These are phyloP conservation scores for Drosophila yakuba DNA, from an alignment of 1,140 invertebrate species.

Conservation along the genomic window DNA sequence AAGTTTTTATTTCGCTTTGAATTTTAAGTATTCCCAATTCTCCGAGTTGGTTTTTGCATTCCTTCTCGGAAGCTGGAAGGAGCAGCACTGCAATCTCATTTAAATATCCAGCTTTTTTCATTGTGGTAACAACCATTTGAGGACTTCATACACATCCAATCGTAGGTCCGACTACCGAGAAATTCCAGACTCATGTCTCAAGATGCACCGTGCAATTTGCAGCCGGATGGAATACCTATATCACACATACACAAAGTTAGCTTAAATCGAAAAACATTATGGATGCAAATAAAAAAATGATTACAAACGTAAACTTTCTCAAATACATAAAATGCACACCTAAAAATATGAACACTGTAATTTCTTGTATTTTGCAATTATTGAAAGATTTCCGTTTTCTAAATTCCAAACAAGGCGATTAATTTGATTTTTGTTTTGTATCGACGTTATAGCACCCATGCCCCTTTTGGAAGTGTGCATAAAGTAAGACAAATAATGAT, in stretches of 20 bases:
- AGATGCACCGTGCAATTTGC: no score
- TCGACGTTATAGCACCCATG: slow-evolving; percentile 2
- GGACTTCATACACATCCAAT: background rate
- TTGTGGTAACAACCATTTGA: background rate
- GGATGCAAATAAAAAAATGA: background rate
- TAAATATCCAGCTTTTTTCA: background rate
- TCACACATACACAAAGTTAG: no score
- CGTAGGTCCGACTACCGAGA: no score
- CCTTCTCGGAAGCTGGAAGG: background rate
- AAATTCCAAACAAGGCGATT: slow-evolving; percentile 2
- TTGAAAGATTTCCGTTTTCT: background rate
- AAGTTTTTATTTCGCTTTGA: slow-evolving; percentile 45
- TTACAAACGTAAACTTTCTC: background rate
- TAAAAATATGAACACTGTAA: background rate
- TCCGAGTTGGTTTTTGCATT: slow-evolving; percentile 8
- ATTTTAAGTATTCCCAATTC: slow-evolving; percentile 41
- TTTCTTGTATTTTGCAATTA: background rate
- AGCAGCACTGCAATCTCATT: slow-evolving; percentile 5
- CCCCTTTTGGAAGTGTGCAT: slow-evolving; percentile 29
- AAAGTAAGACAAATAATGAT: slow-evolving; percentile 59
- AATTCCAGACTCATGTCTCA: no score
- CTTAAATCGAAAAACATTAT: background rate
- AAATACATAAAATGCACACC: background rate
- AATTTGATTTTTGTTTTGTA: slow-evolving; percentile 10
- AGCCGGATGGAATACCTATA: no score